These are phyloP conservation scores for Drosophila equinoxialis DNA, from an alignment of 1,140 invertebrate genomes.

Conservation along the genomic window DNA sequence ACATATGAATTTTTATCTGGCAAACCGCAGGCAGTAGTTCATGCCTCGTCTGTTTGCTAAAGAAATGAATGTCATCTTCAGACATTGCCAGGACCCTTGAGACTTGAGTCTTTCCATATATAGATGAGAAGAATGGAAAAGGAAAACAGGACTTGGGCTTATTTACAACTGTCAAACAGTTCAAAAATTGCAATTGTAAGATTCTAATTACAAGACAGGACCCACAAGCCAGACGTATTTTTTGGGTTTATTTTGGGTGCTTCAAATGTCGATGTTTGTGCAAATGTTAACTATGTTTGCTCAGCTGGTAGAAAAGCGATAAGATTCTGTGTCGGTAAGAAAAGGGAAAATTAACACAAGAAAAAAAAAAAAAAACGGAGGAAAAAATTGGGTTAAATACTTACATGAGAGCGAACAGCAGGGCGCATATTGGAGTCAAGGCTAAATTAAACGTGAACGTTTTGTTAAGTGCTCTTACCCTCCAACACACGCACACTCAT, in stretches of 20 bases:
- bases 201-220: constrained; percentile 35
- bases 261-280: constrained; percentile 2
- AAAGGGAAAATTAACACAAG: constrained; percentile 47
- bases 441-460: constrained; percentile 57
- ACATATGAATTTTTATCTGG: constrained; percentile 53
- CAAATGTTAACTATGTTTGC: constrained; percentile 24
- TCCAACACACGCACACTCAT: constrained; percentile 20
- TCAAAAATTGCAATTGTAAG: constrained; percentile 10
- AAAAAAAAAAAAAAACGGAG: too few species aligned
- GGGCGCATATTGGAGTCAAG: constrained; percentile 57
- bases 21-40: constrained; percentile 39
- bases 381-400: constrained; percentile 69
- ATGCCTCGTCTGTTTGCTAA: constrained; percentile 37
- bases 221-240: constrained; percentile 21
- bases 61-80: constrained; percentile 59
- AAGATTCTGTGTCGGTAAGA: constrained; percentile 32
- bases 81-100: constrained; percentile 27
- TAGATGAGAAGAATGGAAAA: not conserved
- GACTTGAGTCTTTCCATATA: constrained; percentile 7
- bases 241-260: constrained; percentile 8
- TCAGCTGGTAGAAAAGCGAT: constrained; percentile 30
- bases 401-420: constrained; percentile 22
- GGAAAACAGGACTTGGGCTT: constrained; percentile 25
- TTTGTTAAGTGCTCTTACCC: constrained; percentile 53
- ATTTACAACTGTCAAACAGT: constrained; percentile 25